Base-by-base conservation (phyloP, 1,140 invertebrate genomes). In the Drosophila lowei region DNA sequence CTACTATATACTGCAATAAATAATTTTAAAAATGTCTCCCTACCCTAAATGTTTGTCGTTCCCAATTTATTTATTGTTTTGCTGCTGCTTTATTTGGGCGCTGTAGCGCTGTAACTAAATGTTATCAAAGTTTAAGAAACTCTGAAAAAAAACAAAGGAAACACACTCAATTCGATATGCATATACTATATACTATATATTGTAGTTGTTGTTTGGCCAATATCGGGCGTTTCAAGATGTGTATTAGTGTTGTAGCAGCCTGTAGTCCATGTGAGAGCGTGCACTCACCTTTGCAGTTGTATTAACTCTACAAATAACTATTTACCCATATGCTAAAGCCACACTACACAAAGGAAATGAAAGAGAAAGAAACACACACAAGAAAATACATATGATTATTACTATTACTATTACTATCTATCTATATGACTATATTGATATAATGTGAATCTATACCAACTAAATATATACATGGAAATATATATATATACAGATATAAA, bases 311-410 rank as follows among this genome's bases (percentile, higher is more conserved):
- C 42, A 44, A 55, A 43, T 30, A 52, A 48, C 50, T 53, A 23
- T 44, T 15, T 63, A 50, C 57, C 38, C 25, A 23, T 15, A 55
- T 41, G 50, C 38, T 62, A 63, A 72, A 44, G 44, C 30, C 72
- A 58, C 30, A 63, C 16, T 50, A 46, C n/a, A 60, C 38, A 47
- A 72, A 30, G 13, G 16, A 21, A 43, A 25, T 57, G 43, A 47
- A 72, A 30, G 13, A 21, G 28, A 38, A 42, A 52, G 48, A 72
- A 64, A 61, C 49, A 75, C 54, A 73, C 55, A 75, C 38, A 75
- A 64, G 66, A 74, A 48, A 59, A 75, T 73, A 73, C 61, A 70
- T 75, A 75, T 75, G 62, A 65, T 48, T 74, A 74, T 72, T 73
- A 66, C 54, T 72, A 72, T 63, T 57, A 57, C 42, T 44, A 65